Conservation (phyloP, 2,113 vertebrate genomes). For the Chunga burmeisteri region DNA sequence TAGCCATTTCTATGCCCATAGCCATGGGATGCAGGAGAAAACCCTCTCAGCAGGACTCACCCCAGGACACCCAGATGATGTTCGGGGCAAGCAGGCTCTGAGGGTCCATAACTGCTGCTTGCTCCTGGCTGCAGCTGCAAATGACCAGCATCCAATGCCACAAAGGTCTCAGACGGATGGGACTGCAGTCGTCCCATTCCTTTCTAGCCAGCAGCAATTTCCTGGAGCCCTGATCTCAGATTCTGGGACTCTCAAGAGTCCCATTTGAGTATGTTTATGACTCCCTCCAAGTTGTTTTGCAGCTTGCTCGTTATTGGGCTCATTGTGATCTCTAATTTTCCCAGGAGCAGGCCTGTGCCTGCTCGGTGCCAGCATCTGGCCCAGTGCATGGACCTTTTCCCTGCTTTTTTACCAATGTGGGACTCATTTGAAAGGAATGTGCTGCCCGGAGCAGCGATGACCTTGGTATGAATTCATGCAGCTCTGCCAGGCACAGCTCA, state of each 20-base stretch:
- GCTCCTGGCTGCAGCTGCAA: neutral
- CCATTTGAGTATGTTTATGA: neutral
- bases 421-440: neutral
- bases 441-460: neutral
- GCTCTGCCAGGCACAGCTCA: conserved; percentile 56
- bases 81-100: neutral
- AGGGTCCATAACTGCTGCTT: neutral
- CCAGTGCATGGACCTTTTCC: neutral
- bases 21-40: neutral
- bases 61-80: neutral
- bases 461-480: conserved; percentile 72
- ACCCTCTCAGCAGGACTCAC: neutral
- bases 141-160: neutral
- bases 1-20: neutral
- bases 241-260: neutral
- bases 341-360: neutral
- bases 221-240: neutral
- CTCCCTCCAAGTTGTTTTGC: neutral
- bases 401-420: neutral
- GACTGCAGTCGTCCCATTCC: neutral
- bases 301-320: neutral
- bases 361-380: neutral
- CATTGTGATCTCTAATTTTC: neutral
- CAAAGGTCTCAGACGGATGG: neutral
- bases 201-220: neutral